Evolutionary conservation across 2,797 vertebrate genomes (phyloP).

Genomic region (Muraenolepis orangiensis): DNA sequence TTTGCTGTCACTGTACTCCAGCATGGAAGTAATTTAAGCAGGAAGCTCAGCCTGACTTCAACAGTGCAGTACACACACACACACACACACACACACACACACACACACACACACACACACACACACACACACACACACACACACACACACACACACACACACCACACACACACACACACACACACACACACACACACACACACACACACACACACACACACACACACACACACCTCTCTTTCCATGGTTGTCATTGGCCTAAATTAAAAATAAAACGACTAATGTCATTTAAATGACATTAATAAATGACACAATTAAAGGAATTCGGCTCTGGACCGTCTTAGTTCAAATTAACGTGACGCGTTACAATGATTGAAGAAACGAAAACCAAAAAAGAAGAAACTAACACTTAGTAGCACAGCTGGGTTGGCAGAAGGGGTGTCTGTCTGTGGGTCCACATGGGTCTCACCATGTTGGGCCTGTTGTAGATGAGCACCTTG

Average conservation of each 20-base stretch:
- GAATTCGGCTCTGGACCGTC: neutral
- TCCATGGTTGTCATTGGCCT: neutral
- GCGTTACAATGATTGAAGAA: too few relatives aligned
- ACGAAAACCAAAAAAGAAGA: too few relatives aligned
- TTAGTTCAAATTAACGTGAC: neutral
- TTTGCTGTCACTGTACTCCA: neutral
- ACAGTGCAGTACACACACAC: too few relatives aligned
- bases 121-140: neutral
- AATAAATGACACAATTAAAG: neutral
- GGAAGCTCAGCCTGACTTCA: neutral
- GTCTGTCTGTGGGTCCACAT: neutral
- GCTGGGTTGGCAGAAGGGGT: too few relatives aligned
- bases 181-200: too few relatives aligned
- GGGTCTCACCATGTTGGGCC: constrained; percentile 83
- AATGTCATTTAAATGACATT: neutral
- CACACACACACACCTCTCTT: neutral
- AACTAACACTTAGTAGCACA: too few relatives aligned
- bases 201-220: neutral
- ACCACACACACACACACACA: too few relatives aligned
- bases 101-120: neutral
- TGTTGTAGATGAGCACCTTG: constrained; percentile 88
- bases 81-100: too few relatives aligned
- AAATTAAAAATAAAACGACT: neutral
- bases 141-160: neutral
- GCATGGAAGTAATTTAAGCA: neutral